These are phyloP conservation scores for Melanotaenia maccullochi DNA, from an alignment of 2,797 vertebrate genomes.

Conservation along the genomic window DNA sequence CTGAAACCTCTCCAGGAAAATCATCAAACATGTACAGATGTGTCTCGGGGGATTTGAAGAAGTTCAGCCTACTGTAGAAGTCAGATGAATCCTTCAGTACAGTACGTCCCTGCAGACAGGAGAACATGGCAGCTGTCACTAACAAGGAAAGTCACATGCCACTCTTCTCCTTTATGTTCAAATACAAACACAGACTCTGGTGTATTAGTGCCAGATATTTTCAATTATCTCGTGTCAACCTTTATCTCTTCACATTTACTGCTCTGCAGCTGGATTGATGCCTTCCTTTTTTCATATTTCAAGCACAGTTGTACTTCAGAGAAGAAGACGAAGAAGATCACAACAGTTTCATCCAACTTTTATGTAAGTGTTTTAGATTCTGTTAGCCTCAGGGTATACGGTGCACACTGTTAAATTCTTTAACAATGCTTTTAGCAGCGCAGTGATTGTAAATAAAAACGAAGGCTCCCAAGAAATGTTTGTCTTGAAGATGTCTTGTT, in stretches of 20 bases:
- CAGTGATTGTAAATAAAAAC: conserved; percentile 76
- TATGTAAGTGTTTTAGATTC: conserved; percentile 80
- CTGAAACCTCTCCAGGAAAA: conserved; percentile 67
- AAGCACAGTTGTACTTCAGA: conserved; percentile 73
- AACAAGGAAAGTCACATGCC: conserved; percentile 81
- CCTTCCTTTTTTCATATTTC: conserved; percentile 71
- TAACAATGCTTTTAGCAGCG: conserved; percentile 80
- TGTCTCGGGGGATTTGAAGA: conserved; percentile 69
- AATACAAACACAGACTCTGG: conserved; percentile 74
- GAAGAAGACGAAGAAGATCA: conserved; percentile 66
- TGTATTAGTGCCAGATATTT: conserved; percentile 79
- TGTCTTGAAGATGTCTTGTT: conserved; percentile 67
- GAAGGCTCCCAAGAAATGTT: conserved; percentile 67
- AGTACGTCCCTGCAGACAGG: conserved; percentile 72
- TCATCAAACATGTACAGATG: conserved; percentile 78
- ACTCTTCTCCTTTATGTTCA: conserved; percentile 79
- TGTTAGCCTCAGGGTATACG: conserved; percentile 74
- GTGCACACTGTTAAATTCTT: conserved; percentile 78
- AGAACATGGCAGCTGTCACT: conserved; percentile 85
- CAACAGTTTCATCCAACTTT: conserved; percentile 84
- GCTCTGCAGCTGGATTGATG: conserved; percentile 69
- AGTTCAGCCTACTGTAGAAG: conserved; percentile 76
- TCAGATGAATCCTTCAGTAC: conserved; percentile 65
- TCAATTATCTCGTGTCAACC: conserved; percentile 81
- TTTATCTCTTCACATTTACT: conserved; percentile 74